Base-by-base conservation (phyloP, 2,888 invertebrate species). In the Apocheima hispidaria region DNA sequence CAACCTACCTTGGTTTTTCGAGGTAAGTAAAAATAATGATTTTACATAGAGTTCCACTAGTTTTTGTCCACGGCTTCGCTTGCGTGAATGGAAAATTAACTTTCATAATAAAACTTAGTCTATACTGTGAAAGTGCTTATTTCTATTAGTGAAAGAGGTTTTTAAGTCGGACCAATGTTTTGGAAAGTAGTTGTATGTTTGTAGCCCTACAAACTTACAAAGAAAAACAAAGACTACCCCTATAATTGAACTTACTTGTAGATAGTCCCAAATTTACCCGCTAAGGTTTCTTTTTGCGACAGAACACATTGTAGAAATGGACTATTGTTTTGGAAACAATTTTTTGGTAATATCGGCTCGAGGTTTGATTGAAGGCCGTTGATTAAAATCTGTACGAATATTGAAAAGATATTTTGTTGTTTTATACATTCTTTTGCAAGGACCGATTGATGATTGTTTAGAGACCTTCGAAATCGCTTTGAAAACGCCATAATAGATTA, bases 391-490 rank as follows among this genome's bases (percentile, higher is more conserved):
- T 54, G 49, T 30, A 48, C 40, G 48, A 56, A 57, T 50, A 43
- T 57, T 14, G 40, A 21, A 16, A 49, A 49, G 49, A 21, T 56
- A 41, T 49, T 38, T 44, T 16, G 18, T 43, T 35, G n/a, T 35
- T 35, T 48, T 20, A 3, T 58, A 59, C 65, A 60, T 74, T 66
- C 68, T 55, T 67, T 66, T 55, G 43, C 46, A 44, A 51, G 21
- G 7, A 28, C n/a, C 33, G 30, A 28, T 21, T 7, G 33, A 10
- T 7, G 48, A 35, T 49, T 49, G 14, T 49, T 49, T n/a, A 20
- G 18, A 30, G 28, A 18, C 30, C 20, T 46, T 46, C 18, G 7
- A 30, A 30, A 20, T 20, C 2, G 10, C 18, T 4, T 20, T 38
- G 9, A 10, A 10, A 33, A 33, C 33, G n/a, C 12, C n/a, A 33